Evolutionary conservation across 2,797 vertebrate species (phyloP), one percentile per base, ranked within the genome.

Genomic region (Lepilemur septentrionalis): DNA sequence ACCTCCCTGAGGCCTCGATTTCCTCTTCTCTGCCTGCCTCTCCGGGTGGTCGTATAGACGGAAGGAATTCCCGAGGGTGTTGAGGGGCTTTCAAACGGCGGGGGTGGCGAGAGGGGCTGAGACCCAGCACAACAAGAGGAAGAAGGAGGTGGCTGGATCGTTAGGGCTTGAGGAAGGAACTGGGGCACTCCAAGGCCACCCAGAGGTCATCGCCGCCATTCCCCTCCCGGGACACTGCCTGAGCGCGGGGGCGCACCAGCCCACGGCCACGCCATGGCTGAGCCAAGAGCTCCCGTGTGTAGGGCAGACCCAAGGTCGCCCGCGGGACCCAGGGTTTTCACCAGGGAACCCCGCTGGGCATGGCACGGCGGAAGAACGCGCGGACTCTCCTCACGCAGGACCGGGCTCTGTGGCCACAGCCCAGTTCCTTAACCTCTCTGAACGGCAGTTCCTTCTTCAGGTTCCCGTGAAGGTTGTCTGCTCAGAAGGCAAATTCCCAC

Each of bases 21-120:
- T 76, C 81, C 46, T 84, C 76, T 61, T 69, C 65, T 72, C 76
- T 32, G 23, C 65, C 57, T 14, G 65, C n/a, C 72, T 93, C 43
- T 0, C 12, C 0, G 35, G 32, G 69, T 25, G 43, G 17, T 10
- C 63, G 91, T 50, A 28, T 32, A 46, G 78, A 87, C 15, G 67
- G 91, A 69, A 43, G 28, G 38, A 81, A 86, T 50, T 69, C 72
- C 63, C 55, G 23, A 17, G 0, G 18, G 81, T 57, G 82, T 6
- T 23, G 83, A 91, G 15, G 13, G 22, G 52, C n/a, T 81, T 46
- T n/a, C 61, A 67, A 79, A 65, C 35, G 79, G 69, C 59, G 20
- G 52, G 30, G 65, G 67, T n/a, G 32, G 59, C 3, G 67, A 55
- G 12, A 38, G 46, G 52, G 48, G 35, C 55, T 20, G 50, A 46